phyloP scores from a whole-genome alignment of 2,797 vertebrate genomes.

The Sebastolobus altivelis region DNA sequence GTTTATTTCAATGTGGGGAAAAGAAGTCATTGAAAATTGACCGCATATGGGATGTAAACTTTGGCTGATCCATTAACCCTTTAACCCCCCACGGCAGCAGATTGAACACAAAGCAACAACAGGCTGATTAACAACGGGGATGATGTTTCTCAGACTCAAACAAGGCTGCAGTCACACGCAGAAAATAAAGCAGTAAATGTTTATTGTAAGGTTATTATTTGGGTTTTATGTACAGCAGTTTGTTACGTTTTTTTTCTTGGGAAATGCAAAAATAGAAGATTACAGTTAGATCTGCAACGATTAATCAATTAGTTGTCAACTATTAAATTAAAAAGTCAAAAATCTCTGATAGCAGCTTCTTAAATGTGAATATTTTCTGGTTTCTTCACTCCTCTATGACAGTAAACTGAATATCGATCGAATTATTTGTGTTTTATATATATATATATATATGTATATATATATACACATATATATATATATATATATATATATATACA shows the following conservation, averaged over 20 bases:
- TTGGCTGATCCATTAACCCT: constrained; percentile 87
- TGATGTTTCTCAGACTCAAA: constrained; percentile 65
- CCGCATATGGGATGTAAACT: constrained; percentile 87
- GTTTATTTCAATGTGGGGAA: constrained; percentile 98
- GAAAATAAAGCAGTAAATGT: constrained; percentile 70
- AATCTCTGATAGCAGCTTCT: too few species aligned
- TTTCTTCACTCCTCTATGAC: too few species aligned
- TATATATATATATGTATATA: too few species aligned
- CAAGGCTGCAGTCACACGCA: constrained; percentile 58
- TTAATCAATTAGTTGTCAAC: too few species aligned
- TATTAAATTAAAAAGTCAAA: too few species aligned
- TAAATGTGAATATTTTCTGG: too few species aligned
- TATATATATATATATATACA: too few species aligned
- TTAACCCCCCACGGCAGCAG: constrained; percentile 70
- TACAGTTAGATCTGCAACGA: neutral
- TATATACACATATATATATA: too few species aligned
- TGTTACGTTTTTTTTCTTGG: neutral
- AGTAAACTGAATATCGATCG: too few species aligned
- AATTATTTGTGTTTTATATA: too few species aligned
- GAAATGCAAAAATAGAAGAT: neutral
- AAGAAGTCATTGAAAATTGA: constrained; percentile 98
- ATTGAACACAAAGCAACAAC: constrained; percentile 76
- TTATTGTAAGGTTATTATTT: constrained; percentile 46
- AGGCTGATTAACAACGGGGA: constrained; percentile 74
- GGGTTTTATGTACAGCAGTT: constrained; percentile 27